Conservation (phyloP, 2,797 vertebrate species). For the Dendrocincla fuliginosa region DNA sequence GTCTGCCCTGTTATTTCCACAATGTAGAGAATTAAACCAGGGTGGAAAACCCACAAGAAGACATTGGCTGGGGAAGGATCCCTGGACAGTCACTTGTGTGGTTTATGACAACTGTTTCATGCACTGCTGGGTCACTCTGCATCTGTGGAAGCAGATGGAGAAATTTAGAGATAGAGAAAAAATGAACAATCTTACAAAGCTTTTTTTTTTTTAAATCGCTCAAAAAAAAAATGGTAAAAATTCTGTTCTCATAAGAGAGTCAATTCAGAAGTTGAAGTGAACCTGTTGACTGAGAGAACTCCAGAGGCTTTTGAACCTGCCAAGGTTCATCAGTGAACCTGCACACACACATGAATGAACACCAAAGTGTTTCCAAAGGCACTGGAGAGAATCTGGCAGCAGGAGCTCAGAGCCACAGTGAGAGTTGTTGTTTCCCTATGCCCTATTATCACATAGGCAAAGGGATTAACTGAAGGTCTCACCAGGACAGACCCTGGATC, state of each 20-base stretch:
- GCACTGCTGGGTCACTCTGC: background rate
- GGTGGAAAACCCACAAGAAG: background rate
- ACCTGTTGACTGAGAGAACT: background rate
- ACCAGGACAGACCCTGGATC: background rate
- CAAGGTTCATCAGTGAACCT: background rate
- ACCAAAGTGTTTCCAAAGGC: background rate
- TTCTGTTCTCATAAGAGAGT: background rate
- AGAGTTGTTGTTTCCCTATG: no score
- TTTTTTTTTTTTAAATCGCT: background rate
- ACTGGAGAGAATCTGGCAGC: accelerated
- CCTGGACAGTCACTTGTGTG: background rate
- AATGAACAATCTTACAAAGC: background rate
- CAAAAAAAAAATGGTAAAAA: background rate
- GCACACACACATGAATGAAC: background rate
- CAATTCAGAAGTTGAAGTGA: background rate
- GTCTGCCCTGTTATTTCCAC: background rate
- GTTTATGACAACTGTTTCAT: background rate
- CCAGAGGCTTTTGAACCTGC: background rate
- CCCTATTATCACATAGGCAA: no score
- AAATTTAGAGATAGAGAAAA: background rate
- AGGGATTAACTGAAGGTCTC: background rate
- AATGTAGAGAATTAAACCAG: background rate
- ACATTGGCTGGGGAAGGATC: background rate
- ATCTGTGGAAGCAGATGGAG: constrained; percentile 35
- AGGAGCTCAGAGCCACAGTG: background rate